Base-by-base conservation (phyloP, 2,888 invertebrate species). In the Agelastica alni region DNA sequence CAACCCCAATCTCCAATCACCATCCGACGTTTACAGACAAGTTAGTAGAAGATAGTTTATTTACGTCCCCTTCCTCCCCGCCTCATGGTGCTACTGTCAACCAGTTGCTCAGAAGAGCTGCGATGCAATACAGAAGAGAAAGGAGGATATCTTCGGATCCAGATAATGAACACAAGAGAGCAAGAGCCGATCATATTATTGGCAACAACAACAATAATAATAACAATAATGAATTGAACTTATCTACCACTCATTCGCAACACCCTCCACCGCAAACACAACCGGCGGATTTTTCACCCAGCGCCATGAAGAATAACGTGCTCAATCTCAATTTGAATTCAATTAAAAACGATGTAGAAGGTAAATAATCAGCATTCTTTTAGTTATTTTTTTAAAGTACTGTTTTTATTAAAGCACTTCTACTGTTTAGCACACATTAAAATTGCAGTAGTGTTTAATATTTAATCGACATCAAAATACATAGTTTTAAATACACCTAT, bases 71-170 rank as follows among this genome's bases (percentile, higher is more conserved):
- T 26, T 74, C 77, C 41, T 78, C 73, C 71, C 83, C 70, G 69
- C 67, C 81, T 74, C 77, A 78, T 75, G 63, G 78, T 72, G 82
- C 83, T 69, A 82, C 85, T 48, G 85, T 85, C 69, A 86, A 85
- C 64, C 80, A 87, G 70, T 79, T 88, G 70, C 84, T 88, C 70
- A 83, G 88, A 61, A 68, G 75, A 41, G 75, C 75, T 42, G 73
- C 75, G 5, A 69, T 73, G 69, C 75, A 75, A 54, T 72, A 74
- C 58, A 68, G 75, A 32, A 34, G 80, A 70, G 80, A 83, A 61
- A 80, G 83, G 71, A 82, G 84, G 72, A 85, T 84, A 61, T 83
- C 85, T 1, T 79, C 80, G 72, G 85, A 85, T 73, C 83, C 84
- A 10, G 85, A 86, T 42, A 83, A 83, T 73, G 85, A 85, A 71